phyloP scores from a whole-genome alignment of 1,140 invertebrate species.

The Drosophila nasuta region DNA sequence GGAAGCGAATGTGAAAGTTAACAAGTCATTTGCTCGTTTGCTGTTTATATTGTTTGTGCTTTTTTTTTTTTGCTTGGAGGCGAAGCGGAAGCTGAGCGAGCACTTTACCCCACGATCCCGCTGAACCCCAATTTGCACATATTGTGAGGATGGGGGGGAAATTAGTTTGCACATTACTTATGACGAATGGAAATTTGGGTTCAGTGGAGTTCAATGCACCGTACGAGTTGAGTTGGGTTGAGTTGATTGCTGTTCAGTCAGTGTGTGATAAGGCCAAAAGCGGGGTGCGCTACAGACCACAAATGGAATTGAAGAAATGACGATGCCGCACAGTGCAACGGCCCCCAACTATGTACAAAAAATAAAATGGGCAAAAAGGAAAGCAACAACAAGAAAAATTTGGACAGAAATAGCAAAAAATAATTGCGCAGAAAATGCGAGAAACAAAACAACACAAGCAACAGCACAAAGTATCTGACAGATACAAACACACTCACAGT shows the following conservation, averaged over 20 bases:
- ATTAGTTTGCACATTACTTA: too few relatives aligned
- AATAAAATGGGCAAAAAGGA: constrained; percentile 18
- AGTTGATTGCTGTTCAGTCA: background rate
- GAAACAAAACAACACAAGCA: constrained; percentile 27
- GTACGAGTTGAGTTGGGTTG: background rate
- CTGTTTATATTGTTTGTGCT: background rate
- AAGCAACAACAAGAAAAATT: constrained; percentile 43
- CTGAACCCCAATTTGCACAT: constrained; percentile 21
- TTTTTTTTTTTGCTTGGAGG: constrained; percentile 17
- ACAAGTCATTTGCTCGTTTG: constrained; percentile 1
- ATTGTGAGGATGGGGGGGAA: constrained; percentile 8
- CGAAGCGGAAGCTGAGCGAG: constrained; percentile 39
- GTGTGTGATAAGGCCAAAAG: constrained; percentile 44
- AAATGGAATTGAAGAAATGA: constrained; percentile 29
- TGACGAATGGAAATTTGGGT: constrained; percentile 32
- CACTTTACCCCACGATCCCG: background rate
- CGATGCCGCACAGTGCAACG: constrained; percentile 38
- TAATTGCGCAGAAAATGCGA: constrained; percentile 54
- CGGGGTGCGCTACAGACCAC: constrained; percentile 4
- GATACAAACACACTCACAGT: constrained; percentile 17
- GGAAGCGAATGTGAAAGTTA: constrained; percentile 45
- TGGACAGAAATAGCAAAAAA: constrained; percentile 43
- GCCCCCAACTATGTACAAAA: constrained; percentile 25
- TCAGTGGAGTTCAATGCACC: constrained; percentile 44
- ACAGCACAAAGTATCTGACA: constrained; percentile 40